Conservation (phyloP, 2,113 vertebrate species). For the rat (Rattus norvegicus) region DNA sequence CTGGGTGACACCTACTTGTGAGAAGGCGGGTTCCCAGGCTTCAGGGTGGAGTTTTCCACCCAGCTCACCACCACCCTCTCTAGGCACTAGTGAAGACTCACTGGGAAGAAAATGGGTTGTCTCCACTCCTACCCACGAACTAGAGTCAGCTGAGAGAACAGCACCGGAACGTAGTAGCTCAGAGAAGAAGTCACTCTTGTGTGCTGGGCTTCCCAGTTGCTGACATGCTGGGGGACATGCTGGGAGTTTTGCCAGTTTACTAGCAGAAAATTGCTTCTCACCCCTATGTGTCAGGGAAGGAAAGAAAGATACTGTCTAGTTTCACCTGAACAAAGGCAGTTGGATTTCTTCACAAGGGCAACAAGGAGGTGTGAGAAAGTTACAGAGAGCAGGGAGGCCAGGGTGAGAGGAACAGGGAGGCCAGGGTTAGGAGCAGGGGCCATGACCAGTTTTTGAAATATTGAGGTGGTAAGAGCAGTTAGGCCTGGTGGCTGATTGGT, state of each 20-base stretch:
- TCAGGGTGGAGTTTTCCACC: neutral
- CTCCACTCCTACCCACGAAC: no score
- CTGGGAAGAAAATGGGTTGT: neutral
- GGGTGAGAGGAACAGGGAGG: neutral
- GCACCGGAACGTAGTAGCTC: neutral
- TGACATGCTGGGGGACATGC: neutral
- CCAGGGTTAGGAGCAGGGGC: neutral
- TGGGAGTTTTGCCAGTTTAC: neutral
- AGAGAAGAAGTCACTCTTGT: neutral
- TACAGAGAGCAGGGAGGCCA: neutral
- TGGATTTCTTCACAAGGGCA: neutral
- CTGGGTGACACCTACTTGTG: neutral
- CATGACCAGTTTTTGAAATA: neutral
- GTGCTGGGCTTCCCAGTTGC: neutral
- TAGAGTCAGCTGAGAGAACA: neutral
- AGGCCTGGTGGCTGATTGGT: neutral
- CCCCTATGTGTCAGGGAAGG: conserved; percentile 1
- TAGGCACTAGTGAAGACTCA: conserved; percentile 36
- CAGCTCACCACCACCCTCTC: conserved; percentile 28
- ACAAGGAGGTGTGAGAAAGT: neutral
- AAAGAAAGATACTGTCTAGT: neutral
- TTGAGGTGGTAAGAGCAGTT: neutral
- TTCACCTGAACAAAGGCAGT: neutral
- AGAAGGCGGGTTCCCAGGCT: neutral
- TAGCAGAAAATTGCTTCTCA: neutral